phyloP scores from a whole-genome alignment of 1,140 invertebrate genomes.

The Drosophila malerkotliana region DNA sequence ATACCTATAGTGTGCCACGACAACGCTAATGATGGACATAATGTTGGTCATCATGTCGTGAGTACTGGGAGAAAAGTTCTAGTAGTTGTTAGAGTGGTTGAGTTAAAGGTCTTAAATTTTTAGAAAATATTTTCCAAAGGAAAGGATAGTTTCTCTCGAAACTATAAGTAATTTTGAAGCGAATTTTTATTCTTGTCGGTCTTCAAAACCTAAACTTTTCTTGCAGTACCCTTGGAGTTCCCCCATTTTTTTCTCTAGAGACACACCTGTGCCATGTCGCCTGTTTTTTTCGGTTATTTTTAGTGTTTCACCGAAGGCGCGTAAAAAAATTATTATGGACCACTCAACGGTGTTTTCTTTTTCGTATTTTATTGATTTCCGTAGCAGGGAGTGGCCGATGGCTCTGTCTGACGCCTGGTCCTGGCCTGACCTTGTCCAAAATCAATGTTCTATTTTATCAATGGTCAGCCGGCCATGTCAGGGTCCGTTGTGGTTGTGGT shows the following conservation, averaged over 20 bases:
- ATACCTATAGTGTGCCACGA: neutral
- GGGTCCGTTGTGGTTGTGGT: conserved; percentile 49
- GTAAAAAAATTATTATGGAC: conserved; percentile 65
- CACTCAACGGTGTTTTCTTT: conserved; percentile 42
- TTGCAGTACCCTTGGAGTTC: neutral
- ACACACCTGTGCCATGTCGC: conserved; percentile 53
- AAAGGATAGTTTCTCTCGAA: too few species aligned
- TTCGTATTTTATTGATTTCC: conserved; percentile 68
- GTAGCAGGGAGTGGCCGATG: conserved; percentile 27
- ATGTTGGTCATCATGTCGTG: neutral
- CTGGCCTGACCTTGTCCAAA: conserved; percentile 46
- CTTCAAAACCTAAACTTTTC: neutral
- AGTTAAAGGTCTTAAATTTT: neutral
- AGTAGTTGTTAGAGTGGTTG: neutral
- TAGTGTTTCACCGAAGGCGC: conserved; percentile 56
- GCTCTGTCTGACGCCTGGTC: neutral
- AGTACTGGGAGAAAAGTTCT: neutral
- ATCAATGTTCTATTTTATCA: conserved; percentile 75
- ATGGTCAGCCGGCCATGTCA: conserved; percentile 33
- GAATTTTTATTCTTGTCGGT: neutral
- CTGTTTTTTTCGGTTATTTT: conserved; percentile 48
- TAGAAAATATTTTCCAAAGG: too few species aligned
- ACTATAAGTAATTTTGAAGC: too few species aligned
- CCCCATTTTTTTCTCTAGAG: neutral
- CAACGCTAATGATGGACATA: conserved; percentile 29